Base-by-base conservation (phyloP, 1,140 invertebrate genomes). In the Drosophila miranda region DNA sequence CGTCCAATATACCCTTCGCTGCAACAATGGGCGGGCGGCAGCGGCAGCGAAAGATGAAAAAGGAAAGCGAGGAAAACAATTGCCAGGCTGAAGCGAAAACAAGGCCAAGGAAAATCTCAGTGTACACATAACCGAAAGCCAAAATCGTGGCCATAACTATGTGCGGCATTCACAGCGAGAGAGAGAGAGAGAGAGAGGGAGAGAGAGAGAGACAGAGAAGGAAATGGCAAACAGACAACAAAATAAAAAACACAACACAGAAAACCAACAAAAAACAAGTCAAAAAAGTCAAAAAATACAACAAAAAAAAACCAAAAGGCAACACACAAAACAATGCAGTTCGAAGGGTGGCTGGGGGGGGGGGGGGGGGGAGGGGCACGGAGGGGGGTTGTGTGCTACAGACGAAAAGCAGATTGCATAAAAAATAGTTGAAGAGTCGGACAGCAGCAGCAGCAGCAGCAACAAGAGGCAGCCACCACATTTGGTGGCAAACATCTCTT, bases 101-200 rank as follows among this genome's bases (percentile, higher is more conserved):
- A 52, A 69, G 56, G 54, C 38, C 72, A 75, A 71, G 75, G 23
- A 56, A 78, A 86, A 86, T 86, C 81, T 82, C 70, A 74, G 70
- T 64, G 68, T 69, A 60, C 82, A 71, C 77, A 84, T 84, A 74
- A 68, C 81, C 73, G 59, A 81, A 78, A 81, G 79, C 82, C 74
- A 78, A 87, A 86, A 75, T 73, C 82, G 82, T 81, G 78, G 82
- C 81, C 81, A 86, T 87, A 86, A 87, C 81, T 86, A 86, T 86
- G 81, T 87, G 81, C 78, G 81, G 81, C 82, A 46, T 53, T 60
- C 61, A 46, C 14, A 44, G 11, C 13, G 11, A 38, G 34, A 38
- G 11, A 38, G 3, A 38, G 11, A 13, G 11, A 38, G 34, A 38
- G 0, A 38, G 34, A 38, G n/a, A n/a, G n/a, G n/a, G n/a, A n/a